phyloP scores from a whole-genome alignment of 1,140 invertebrate genomes.

The Leptestheria dahalacensis region DNA sequence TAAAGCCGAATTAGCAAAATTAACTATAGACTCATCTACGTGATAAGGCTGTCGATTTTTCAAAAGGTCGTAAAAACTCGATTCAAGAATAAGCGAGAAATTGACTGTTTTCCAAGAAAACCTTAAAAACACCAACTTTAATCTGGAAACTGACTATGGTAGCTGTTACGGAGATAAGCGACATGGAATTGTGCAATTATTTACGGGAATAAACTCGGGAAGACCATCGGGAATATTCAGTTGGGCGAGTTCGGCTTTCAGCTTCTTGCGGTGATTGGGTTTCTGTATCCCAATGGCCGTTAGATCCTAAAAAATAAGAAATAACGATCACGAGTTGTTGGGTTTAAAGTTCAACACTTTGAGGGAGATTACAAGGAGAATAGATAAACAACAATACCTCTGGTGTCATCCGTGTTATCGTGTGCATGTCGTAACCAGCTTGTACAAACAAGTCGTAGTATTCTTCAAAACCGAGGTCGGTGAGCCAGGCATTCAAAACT shows the following conservation, averaged over 20 bases:
- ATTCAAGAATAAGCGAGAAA: no score
- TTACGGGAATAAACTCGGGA: slow-evolving; percentile 79
- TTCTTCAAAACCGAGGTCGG: slow-evolving; percentile 88
- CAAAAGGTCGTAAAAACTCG: no score
- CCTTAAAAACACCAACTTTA: no score
- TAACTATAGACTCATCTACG: no score
- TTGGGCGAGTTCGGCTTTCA: slow-evolving; percentile 91
- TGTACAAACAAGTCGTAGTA: slow-evolving; percentile 85
- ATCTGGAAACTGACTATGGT: no score
- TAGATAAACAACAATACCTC: slow-evolving; percentile 46
- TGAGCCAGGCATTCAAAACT: slow-evolving; percentile 84
- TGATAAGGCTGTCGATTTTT: no score
- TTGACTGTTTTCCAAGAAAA: no score
- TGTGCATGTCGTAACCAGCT: slow-evolving; percentile 94
- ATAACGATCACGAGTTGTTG: no score
- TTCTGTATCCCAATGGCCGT: slow-evolving; percentile 83
- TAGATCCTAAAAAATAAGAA: slow-evolving; percentile 47
- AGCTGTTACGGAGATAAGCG: no score
- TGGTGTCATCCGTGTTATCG: slow-evolving; percentile 93
- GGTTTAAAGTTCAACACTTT: no score
- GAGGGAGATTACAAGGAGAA: no score
- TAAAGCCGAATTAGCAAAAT: no score
- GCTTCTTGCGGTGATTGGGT: slow-evolving; percentile 85
- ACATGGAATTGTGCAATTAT: slow-evolving; percentile 22
- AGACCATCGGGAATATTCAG: slow-evolving; percentile 85